These are phyloP conservation scores for Corticium candelabrum DNA, from an alignment of 37 sponge, comb jelly and placozoan genomes.

Conservation along the genomic window DNA sequence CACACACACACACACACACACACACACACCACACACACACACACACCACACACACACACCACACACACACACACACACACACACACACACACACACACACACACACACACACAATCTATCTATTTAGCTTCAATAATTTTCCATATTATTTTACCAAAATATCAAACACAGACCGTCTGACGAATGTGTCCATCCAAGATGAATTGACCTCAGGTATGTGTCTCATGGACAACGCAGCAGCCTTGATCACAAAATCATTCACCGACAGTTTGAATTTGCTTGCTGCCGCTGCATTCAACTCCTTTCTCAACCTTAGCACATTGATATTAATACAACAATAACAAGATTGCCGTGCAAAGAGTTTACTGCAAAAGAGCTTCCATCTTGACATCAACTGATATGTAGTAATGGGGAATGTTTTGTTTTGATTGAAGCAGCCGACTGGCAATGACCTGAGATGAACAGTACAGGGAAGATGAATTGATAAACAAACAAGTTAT, in stretches of 20 bases:
- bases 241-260: constrained; percentile 90
- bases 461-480: not conserved
- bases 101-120: no score
- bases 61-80: not conserved
- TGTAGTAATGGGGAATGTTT: constrained; percentile 90
- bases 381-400: constrained; percentile 67
- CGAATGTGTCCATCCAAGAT: constrained; percentile 73
- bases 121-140: no score
- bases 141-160: no score
- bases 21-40: no score
- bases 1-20: not conserved
- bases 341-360: not conserved
- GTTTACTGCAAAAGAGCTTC: constrained; percentile 42
- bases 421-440: constrained; percentile 70
- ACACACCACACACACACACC: no score
- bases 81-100: constrained; percentile 11
- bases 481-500: not conserved
- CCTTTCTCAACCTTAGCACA: constrained; percentile 35
- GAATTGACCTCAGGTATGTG: constrained; percentile 90
- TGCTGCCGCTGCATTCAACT: constrained; percentile 30
- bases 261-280: constrained; percentile 74
- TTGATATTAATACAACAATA: not conserved
- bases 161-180: constrained; percentile 49
- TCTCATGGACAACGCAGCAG: constrained; percentile 63
- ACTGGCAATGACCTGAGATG: constrained; percentile 47